Evolutionary conservation across 1,140 invertebrate genomes (phyloP).

Genomic region (Adelges cooleyi): DNA sequence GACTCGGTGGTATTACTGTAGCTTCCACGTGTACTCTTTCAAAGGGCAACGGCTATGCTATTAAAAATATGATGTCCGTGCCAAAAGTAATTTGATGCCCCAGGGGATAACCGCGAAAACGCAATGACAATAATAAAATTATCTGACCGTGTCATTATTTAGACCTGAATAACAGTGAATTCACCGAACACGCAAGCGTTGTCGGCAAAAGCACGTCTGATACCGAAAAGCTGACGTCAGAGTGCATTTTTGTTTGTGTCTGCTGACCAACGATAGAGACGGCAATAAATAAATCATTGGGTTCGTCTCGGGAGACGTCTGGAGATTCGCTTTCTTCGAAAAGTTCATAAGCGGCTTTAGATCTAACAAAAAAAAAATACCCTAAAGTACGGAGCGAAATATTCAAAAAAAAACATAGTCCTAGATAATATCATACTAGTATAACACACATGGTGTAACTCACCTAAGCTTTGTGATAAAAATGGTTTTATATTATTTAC

Average conservation of each 20-base stretch:
- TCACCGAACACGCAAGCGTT: too few species aligned
- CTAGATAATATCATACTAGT: too few species aligned
- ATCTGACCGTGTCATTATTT: not conserved
- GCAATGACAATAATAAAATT: not conserved
- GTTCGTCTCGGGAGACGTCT: not conserved
- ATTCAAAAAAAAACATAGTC: too few species aligned
- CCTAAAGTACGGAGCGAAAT: too few species aligned
- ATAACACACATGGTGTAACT: too few species aligned
- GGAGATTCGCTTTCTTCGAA: not conserved
- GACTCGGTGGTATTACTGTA: not conserved
- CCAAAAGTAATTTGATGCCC: slow-evolving; percentile 2
- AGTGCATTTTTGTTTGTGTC: too few species aligned
- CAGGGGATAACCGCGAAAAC: not conserved
- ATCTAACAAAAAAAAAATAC: too few species aligned
- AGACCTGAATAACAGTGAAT: not conserved
- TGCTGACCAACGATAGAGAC: not conserved
- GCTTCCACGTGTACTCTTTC: not conserved
- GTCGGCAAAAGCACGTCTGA: not conserved
- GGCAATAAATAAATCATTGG: slow-evolving; percentile 9
- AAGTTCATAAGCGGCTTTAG: too few species aligned
- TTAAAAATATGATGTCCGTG: slow-evolving; percentile 1
- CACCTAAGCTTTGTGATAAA: too few species aligned
- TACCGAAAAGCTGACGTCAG: not conserved
- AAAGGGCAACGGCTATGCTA: slow-evolving; percentile 6
- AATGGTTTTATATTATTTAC: too few species aligned